Evolutionary conservation across 2,113 vertebrate species (phyloP).

Genomic region (Dipodomys merriami): DNA sequence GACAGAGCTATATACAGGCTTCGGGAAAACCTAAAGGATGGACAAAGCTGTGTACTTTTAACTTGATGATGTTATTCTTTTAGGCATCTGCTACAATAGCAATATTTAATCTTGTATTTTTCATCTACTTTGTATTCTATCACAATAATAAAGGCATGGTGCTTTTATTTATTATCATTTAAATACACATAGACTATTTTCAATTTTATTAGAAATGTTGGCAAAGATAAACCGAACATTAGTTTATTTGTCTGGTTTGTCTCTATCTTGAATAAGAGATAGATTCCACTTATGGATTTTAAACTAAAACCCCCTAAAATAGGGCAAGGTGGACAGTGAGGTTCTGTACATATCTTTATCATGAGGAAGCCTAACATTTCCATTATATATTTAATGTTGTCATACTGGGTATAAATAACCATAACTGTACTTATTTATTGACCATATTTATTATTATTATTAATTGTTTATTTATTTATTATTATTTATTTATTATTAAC

Average conservation of each 20-base stretch:
- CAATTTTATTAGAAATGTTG: conserved; percentile 13
- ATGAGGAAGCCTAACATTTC: background rate
- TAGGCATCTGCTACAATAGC: background rate
- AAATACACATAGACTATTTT: background rate
- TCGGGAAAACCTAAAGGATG: background rate
- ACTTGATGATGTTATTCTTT: background rate
- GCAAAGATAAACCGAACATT: background rate
- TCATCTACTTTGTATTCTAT: background rate
- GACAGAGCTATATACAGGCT: conserved; percentile 43
- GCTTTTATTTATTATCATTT: conserved; percentile 26
- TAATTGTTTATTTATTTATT: background rate
- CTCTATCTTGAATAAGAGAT: background rate
- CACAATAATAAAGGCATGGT: conserved; percentile 16
- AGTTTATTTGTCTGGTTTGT: background rate
- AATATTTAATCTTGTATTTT: background rate
- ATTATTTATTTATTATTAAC: too few relatives aligned
- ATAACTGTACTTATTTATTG: background rate
- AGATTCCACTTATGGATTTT: background rate
- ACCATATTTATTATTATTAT: too few relatives aligned
- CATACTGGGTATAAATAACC: background rate
- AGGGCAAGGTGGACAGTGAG: background rate
- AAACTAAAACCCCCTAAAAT: background rate
- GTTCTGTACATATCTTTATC: background rate
- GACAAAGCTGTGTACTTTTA: background rate
- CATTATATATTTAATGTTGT: background rate